These are phyloP conservation scores for Tretioscincus oriximinensis DNA, from an alignment of 2,113 vertebrate species.

Conservation along the genomic window DNA sequence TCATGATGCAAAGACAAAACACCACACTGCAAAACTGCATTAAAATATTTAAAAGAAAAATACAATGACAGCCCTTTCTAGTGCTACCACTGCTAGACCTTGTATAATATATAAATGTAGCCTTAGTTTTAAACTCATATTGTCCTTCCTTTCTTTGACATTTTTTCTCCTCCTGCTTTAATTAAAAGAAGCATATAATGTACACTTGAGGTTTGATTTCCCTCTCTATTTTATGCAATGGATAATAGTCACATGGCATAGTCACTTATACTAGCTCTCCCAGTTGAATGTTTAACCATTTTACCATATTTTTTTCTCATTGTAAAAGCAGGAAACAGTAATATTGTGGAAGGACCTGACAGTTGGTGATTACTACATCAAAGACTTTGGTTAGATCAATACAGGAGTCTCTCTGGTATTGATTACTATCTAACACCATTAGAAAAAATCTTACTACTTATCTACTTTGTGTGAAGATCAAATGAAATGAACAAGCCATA, in stretches of 20 bases:
- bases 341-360: conserved; percentile 40
- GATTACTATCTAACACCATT: conserved; percentile 66
- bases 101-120: no score
- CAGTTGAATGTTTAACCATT: neutral
- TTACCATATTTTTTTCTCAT: neutral
- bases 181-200: neutral
- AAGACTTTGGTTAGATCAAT: conserved; percentile 68
- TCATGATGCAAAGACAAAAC: no score
- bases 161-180: neutral
- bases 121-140: neutral
- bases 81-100: no score
- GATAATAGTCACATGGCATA: neutral
- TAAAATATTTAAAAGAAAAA: no score
- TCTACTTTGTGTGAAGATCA: conserved; percentile 52
- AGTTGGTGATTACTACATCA: conserved; percentile 65
- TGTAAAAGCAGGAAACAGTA: conserved; percentile 17
- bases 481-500: conserved; percentile 66
- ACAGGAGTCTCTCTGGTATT: conserved; percentile 58
- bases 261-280: neutral
- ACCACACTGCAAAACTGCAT: no score
- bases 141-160: neutral
- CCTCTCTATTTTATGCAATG: neutral
- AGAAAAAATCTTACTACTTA: conserved; percentile 70
- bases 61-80: no score
- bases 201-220: neutral